These are phyloP conservation scores for Collichthys lucidus DNA, from an alignment of 2,113 vertebrate species.

Conservation along the genomic window DNA sequence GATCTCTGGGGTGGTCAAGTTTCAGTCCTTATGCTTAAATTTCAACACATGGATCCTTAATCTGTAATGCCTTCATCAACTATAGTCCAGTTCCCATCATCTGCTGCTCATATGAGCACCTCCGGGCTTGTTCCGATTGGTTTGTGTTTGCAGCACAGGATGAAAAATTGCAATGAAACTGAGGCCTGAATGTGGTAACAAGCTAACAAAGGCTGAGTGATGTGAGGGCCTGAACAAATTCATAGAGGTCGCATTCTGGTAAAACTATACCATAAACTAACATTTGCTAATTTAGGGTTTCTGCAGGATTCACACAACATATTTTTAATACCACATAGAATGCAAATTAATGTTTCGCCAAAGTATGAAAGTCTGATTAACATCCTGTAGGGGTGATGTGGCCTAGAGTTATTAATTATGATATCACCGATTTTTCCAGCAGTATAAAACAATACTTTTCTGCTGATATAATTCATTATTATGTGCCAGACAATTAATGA, in stretches of 20 bases:
- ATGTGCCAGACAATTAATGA: not conserved
- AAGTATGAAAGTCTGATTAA: not conserved
- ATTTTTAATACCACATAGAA: conserved; percentile 7
- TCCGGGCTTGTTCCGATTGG: conserved; percentile 51
- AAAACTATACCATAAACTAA: conserved; percentile 41
- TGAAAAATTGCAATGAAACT: conserved; percentile 74
- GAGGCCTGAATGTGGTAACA: conserved; percentile 41
- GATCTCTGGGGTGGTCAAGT: conserved; percentile 75
- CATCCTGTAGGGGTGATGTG: not conserved
- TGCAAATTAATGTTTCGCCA: not conserved
- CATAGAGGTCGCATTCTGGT: conserved; percentile 36
- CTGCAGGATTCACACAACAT: not conserved
- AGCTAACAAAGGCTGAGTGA: conserved; percentile 70
- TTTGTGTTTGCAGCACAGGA: conserved; percentile 53
- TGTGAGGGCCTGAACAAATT: conserved; percentile 49
- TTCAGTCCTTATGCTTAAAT: conserved; percentile 82
- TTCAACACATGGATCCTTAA: conserved; percentile 79
- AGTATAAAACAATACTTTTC: not conserved
- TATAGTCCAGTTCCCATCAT: conserved; percentile 56
- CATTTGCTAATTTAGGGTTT: conserved; percentile 12
- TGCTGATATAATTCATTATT: not conserved
- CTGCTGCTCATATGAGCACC: conserved; percentile 51
- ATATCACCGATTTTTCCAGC: not conserved
- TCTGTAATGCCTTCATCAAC: conserved; percentile 61
- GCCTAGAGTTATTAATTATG: not conserved